Conservation (phyloP, 2,113 vertebrate species). For the Mellivora capensis region DNA sequence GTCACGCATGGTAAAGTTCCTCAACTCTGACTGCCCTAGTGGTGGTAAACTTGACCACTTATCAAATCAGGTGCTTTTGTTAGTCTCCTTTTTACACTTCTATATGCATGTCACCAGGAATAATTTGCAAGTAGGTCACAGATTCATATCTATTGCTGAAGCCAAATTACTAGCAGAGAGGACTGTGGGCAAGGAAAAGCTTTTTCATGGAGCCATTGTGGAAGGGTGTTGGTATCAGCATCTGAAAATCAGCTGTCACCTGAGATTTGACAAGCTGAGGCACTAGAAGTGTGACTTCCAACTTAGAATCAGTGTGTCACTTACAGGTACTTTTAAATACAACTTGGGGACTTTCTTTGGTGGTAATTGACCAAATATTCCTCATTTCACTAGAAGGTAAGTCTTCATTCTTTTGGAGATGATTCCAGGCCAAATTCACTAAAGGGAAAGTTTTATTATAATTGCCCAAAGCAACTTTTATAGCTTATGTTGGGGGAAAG, state of each 20-base stretch:
- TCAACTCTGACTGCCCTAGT: background rate
- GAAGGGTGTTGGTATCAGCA: background rate
- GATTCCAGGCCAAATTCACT: background rate
- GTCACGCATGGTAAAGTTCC: background rate
- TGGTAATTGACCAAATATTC: background rate
- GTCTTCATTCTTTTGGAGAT: background rate
- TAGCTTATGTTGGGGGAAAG: background rate
- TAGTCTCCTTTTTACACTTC: background rate
- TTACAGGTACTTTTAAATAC: background rate
- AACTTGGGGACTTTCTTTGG: background rate
- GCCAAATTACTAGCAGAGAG: background rate
- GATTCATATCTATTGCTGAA: constrained; percentile 39
- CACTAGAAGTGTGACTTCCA: background rate
- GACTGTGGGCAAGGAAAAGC: background rate
- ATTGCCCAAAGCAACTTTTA: background rate
- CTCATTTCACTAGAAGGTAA: background rate
- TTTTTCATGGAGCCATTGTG: background rate
- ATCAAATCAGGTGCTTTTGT: constrained; percentile 5
- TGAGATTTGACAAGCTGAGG: background rate
- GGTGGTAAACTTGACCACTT: background rate
- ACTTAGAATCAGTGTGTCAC: background rate
- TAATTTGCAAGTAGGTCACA: constrained; percentile 63
- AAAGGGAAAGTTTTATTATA: background rate
- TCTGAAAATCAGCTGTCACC: background rate
- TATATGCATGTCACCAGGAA: background rate